Evolutionary conservation across 1,140 invertebrate species (phyloP).

Genomic region (Micrasema minimum): DNA sequence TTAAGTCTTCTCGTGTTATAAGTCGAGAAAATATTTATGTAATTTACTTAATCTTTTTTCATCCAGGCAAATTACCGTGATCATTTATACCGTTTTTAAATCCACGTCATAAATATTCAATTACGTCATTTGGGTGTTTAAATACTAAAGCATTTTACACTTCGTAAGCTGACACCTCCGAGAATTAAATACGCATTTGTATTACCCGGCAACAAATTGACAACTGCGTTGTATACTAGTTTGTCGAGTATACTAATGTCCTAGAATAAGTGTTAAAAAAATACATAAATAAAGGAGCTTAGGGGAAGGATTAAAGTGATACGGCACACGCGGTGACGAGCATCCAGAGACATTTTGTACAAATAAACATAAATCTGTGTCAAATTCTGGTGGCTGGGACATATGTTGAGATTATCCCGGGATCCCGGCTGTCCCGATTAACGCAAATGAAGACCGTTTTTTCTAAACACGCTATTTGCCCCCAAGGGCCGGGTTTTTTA

Average conservation of each 20-base stretch:
- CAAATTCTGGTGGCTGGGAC: slow-evolving; percentile 46
- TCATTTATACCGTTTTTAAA: too few relatives aligned
- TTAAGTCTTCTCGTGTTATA: too few relatives aligned
- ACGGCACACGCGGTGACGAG: slow-evolving; percentile 46
- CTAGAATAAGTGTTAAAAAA: slow-evolving; percentile 39
- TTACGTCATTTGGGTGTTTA: background rate
- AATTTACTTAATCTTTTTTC: too few relatives aligned
- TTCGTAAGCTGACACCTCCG: slow-evolving; percentile 1
- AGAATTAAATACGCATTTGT: slow-evolving; percentile 30
- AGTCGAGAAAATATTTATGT: too few relatives aligned
- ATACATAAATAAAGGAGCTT: slow-evolving; percentile 31
- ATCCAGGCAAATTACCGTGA: too few relatives aligned
- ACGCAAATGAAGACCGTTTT: too few relatives aligned
- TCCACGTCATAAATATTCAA: slow-evolving; percentile 4
- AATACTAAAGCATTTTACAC: background rate
- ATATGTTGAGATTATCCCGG: slow-evolving; percentile 49
- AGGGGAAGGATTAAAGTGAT: slow-evolving; percentile 45
- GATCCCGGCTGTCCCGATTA: slow-evolving; percentile 39
- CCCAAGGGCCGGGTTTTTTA: too few relatives aligned
- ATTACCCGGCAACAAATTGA: slow-evolving; percentile 1
- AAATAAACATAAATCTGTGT: slow-evolving; percentile 53
- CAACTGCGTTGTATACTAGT: too few relatives aligned
- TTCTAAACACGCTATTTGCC: too few relatives aligned
- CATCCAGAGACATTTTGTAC: slow-evolving; percentile 39
- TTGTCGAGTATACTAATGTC: too few relatives aligned